Conservation (phyloP, 1,140 invertebrate genomes). For the Carcinoscorpius rotundicauda region DNA sequence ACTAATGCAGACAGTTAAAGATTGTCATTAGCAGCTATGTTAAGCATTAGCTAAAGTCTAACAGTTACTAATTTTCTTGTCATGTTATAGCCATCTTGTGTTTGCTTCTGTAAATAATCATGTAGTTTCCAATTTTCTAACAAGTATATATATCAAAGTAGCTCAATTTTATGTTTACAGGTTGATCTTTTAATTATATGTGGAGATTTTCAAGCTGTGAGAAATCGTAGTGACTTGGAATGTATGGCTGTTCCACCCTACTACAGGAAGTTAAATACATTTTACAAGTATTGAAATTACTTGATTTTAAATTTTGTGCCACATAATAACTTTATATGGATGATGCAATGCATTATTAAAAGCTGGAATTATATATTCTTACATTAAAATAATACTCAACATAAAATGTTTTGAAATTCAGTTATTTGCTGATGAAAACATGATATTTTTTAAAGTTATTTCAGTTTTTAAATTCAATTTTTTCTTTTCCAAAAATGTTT, state of each 20-base stretch:
- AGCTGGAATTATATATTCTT: slow-evolving; percentile 2
- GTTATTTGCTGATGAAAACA: background rate
- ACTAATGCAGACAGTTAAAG: too few relatives aligned
- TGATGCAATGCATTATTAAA: background rate
- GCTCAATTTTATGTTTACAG: slow-evolving; percentile 23
- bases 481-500: too few relatives aligned
- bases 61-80: too few relatives aligned
- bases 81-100: too few relatives aligned
- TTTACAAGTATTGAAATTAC: slow-evolving; percentile 69
- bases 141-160: background rate
- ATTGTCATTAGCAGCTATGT: too few relatives aligned
- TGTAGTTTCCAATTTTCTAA: slow-evolving; percentile 3
- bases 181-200: slow-evolving; percentile 86
- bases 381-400: background rate
- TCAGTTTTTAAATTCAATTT: too few relatives aligned
- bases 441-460: too few relatives aligned
- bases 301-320: too few relatives aligned
- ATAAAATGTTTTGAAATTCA: slow-evolving; percentile 5
- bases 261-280: slow-evolving; percentile 79
- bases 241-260: slow-evolving; percentile 94
- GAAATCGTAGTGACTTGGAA: slow-evolving; percentile 47
- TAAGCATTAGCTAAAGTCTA: too few relatives aligned
- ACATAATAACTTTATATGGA: too few relatives aligned
- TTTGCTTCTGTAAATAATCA: slow-evolving; percentile 29
- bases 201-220: slow-evolving; percentile 83